phyloP scores from a whole-genome alignment of 1,140 invertebrate genomes.

The Trypoxylus dichotomus region DNA sequence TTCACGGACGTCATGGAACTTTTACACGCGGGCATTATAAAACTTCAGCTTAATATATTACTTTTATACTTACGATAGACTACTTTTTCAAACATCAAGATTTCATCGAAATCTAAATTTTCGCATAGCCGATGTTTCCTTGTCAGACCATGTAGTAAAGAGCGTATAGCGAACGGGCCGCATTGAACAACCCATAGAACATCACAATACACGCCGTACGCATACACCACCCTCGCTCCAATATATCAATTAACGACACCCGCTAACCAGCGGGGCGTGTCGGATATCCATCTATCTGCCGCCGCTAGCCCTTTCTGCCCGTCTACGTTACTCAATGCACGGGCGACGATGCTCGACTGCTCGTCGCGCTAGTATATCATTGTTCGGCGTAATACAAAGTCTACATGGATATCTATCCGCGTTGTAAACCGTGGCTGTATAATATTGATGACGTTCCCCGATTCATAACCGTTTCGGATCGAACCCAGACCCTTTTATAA shows the following conservation, averaged over 20 bases:
- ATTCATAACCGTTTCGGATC: conserved; percentile 29
- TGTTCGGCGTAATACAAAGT: neutral
- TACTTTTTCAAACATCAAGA: too few species aligned
- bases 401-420: neutral
- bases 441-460: conserved; percentile 25
- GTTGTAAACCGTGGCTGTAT: neutral
- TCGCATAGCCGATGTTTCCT: too few species aligned
- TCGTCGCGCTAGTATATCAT: neutral
- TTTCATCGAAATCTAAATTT: too few species aligned
- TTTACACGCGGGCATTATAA: too few species aligned
- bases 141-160: too few species aligned
- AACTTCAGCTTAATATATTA: too few species aligned
- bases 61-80: too few species aligned
- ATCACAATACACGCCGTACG: neutral
- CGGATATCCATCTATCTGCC: conserved; percentile 26
- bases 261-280: conserved; percentile 31
- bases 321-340: neutral
- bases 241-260: conserved; percentile 33
- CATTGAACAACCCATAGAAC: neutral
- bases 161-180: too few species aligned
- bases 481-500: neutral
- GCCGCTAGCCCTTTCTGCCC: neutral
- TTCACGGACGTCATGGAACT: too few species aligned
- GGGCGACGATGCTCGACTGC: neutral
- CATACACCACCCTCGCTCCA: neutral